Evolutionary conservation across 1,140 invertebrate genomes (phyloP), one percentile per base, ranked within the genome.

Genomic region (Diorhabda elongata): DNA sequence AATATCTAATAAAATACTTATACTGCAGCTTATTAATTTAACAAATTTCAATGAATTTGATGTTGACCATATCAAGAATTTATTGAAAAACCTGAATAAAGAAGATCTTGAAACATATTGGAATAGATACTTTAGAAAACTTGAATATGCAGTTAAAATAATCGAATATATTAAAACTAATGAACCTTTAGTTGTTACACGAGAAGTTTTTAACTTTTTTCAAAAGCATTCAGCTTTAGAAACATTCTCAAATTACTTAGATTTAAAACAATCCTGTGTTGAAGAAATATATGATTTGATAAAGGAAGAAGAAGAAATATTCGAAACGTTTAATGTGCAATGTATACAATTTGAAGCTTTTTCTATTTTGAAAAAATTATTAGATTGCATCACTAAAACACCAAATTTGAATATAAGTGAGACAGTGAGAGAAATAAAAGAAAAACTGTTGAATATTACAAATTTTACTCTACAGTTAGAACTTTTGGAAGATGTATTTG

Each of bases 401-500:
- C 67, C 52, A 69, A 66, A 60, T 60, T 69, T 61, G n/a, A 71
- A 66, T 65, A 71, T 76, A 11, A 73, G 61, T 58, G 60, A 70
- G 4, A 42, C 69, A 57, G 65, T 77, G 42, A 66, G 73, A 57
- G 65, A 70, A n/a, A 64, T 74, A n/a, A 74, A 74, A 73, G 66
- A 44, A 44, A 68, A 70, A 67, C 56, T 77, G 8, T 66, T 75
- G 9, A 56, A 64, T n/a, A 67, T 75, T 42, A 56, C 73, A 44
- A 69, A 77, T 64, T 43, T 67, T 9, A 57, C 58, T 26, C 60
- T 78, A 44, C 76, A 78, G 69, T 69, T 81, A n/a, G 76, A 79
- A 63, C 57, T 78, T 45, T 63, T 81, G 5, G 75, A 79, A 69
- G 68, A 78, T 67, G 75, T 80, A 5, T 81, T 79, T 71, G 68